Percentiles rank a stretch among this genome's conserved stretches.
These are phyloP conservation scores for Callospermophilus lateralis DNA, from an alignment of 2,113 vertebrate species.

Conservation along the genomic window DNA sequence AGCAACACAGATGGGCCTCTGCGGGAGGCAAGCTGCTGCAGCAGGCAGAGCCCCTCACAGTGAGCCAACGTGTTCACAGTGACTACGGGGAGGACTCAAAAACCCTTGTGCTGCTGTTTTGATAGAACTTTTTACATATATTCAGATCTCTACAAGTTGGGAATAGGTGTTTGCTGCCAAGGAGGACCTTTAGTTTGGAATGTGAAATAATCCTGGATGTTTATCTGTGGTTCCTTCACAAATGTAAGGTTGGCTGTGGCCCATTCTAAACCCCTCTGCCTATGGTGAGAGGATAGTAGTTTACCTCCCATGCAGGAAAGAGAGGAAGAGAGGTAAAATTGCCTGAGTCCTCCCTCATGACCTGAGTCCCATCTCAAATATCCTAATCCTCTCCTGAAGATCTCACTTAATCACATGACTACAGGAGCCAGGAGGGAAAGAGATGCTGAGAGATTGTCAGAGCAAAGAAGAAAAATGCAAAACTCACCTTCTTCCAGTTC, in stretches of 20 bases:
- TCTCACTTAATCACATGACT: background rate
- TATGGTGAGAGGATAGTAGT: too few relatives aligned
- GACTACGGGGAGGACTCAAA: background rate
- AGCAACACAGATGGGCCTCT: background rate
- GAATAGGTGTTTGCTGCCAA: background rate
- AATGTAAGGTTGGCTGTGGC: background rate
- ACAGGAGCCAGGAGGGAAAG: background rate
- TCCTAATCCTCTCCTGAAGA: background rate
- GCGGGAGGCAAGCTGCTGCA: background rate
- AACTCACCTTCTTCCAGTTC: background rate
- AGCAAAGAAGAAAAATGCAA: background rate
- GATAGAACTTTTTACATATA: background rate
- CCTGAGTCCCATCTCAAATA: background rate
- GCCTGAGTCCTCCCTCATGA: background rate
- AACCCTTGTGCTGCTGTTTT: background rate
- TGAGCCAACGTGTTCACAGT: background rate
- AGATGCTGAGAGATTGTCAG: background rate
- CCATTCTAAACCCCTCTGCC: background rate
- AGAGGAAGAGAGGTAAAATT: background rate
- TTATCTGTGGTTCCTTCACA: constrained; percentile 17
- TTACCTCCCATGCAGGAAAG: background rate
- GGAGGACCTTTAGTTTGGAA: background rate
- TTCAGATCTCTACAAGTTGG: background rate
- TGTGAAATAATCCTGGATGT: background rate
- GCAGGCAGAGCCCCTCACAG: background rate